phyloP scores from a whole-genome alignment of 2,113 vertebrate genomes.

The Oenanthe oenanthe region DNA sequence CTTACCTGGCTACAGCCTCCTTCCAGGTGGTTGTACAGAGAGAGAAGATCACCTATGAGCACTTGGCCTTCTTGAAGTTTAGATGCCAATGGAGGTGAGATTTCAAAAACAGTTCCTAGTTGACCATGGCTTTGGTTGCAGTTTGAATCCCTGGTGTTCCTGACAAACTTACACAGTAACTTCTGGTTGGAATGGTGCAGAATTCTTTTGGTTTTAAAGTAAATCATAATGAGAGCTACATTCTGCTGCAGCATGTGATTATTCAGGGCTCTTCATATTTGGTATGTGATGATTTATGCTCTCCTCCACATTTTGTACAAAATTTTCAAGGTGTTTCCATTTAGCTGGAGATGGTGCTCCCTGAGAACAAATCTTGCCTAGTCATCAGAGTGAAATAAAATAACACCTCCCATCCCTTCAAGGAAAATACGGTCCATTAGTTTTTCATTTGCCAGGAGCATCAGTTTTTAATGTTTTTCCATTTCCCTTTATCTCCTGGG shows the following conservation, averaged over 20 bases:
- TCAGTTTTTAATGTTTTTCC: conserved; percentile 28
- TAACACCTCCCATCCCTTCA: neutral
- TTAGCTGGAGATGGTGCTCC: neutral
- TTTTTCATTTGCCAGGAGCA: conserved; percentile 50
- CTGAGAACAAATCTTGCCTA: neutral
- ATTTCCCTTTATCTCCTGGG: conserved; percentile 19
- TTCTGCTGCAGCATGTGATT: neutral
- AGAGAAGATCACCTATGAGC: neutral
- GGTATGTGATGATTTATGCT: neutral
- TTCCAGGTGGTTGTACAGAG: neutral
- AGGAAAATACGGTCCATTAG: conserved; percentile 4
- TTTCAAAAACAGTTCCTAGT: neutral
- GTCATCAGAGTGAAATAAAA: neutral
- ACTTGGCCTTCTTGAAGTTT: neutral
- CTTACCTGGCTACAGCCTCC: neutral
- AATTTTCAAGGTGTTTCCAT: conserved; percentile 10
- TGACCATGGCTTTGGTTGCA: neutral
- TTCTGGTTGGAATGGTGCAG: neutral
- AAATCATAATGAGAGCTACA: neutral
- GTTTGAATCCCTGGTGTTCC: neutral
- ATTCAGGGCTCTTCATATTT: neutral
- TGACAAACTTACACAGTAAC: neutral
- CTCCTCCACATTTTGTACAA: neutral
- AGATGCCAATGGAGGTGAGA: neutral
- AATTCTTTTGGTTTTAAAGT: neutral